Percentiles rank a stretch among this genome's conserved stretches.
Conservation (phyloP, 2,113 vertebrate genomes). For the Herpetotheres cachinnans region DNA sequence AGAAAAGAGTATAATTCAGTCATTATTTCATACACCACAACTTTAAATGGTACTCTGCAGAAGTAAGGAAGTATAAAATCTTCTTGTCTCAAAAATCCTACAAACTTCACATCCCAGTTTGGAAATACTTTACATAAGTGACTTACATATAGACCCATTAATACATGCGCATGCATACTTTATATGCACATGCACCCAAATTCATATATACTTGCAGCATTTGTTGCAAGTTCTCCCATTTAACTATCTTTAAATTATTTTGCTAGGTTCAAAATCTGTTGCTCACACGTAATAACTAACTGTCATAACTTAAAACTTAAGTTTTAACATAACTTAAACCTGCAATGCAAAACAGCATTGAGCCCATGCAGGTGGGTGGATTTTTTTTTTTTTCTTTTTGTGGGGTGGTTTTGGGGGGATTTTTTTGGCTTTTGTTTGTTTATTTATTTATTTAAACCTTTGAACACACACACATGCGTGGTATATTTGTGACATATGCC, state of each 20-base stretch:
- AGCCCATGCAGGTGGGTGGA: neutral
- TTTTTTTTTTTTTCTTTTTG: neutral
- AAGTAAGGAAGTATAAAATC: neutral
- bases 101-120: neutral
- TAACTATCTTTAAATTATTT: neutral
- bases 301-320: neutral
- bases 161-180: accelerated
- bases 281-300: neutral
- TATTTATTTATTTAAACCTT: neutral
- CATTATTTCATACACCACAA: neutral
- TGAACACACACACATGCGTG: neutral
- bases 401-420: neutral
- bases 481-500: neutral
- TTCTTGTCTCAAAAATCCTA: neutral
- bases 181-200: accelerated
- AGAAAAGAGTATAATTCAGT: neutral
- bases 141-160: neutral
- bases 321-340: neutral
- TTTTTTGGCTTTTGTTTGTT: neutral
- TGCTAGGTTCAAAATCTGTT: neutral
- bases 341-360: accelerated
- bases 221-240: neutral
- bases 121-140: neutral
- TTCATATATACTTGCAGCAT: neutral
- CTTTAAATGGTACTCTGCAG: neutral